Evolutionary conservation across 2,797 vertebrate species (phyloP), one percentile per base, ranked within the genome.

Genomic region (Cossypha caffra): DNA sequence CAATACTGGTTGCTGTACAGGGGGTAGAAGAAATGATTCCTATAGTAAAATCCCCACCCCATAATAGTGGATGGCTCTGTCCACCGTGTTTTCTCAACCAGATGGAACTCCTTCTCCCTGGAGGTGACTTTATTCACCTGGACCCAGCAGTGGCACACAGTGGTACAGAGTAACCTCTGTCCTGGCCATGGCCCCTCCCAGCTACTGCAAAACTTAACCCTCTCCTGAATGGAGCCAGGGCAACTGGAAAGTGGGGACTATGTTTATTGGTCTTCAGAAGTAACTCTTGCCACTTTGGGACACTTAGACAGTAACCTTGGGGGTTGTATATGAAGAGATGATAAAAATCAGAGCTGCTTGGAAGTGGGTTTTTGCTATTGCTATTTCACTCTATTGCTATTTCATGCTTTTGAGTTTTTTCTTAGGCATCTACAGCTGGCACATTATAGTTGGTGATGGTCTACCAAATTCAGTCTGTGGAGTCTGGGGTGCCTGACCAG

Each of bases 31-130:
- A 58, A 50, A 29, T 2, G 0, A 29, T 59, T 58, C 19, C 33
- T 54, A 13, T 8, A 38, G 33, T 7, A 38, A 38, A 54, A 47
- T 8, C 0, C 3, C 8, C 28, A 47, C 15, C 18, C 1, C 0
- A 28, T 54, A 38, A 16, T 18, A 54, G 16, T 33, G 48, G 24
- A 54, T 63, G 29, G 16, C 48, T 72, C 18, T 54, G 19, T 47
- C 40, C 10, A 7, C 28, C 25, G 8, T 16, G 13, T 47, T 54
- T 54, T 72, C 48, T 40, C 58, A 52, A 28, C 3, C 29, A 54
- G 12, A 5, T 38, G 19, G 33, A 54, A 13, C 18, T 45, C 15
- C 40, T 45, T 18, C 38, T 62, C 66, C 47, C 23, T 38, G 40
- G 6, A 45, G 24, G 23, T 45, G 33, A 45, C 33, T 58, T 15